A percentile compares a stretch with the other conserved stretches of the same genome.
These are phyloP conservation scores for Eupithecia inturbata DNA, from an alignment of 2,888 invertebrate species.

Conservation along the genomic window DNA sequence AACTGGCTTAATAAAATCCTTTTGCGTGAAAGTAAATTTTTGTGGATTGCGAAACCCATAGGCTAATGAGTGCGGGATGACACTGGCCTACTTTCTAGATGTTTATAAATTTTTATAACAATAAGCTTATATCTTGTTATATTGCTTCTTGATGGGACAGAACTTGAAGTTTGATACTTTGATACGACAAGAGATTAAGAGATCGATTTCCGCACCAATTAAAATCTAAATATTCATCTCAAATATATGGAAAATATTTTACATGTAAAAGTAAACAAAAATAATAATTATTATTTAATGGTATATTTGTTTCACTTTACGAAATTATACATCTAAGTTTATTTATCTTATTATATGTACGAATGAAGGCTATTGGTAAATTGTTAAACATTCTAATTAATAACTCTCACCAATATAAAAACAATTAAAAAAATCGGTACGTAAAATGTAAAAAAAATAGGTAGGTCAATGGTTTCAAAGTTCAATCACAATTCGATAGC, in stretches of 20 bases:
- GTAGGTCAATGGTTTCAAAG: neutral
- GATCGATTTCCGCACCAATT: conserved; percentile 1
- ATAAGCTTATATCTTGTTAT: no score
- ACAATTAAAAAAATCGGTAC: no score
- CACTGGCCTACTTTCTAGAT: no score
- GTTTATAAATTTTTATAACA: no score
- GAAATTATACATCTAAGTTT: no score
- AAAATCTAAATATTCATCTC: neutral
- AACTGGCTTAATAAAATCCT: conserved; percentile 54
- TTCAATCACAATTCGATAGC: conserved; percentile 11
- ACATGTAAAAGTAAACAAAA: neutral
- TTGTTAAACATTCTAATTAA: neutral
- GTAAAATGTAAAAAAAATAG: neutral
- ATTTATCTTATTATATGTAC: neutral
- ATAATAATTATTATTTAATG: neutral
- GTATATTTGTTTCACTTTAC: neutral
- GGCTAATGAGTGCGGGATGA: conserved; percentile 53
- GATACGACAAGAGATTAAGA: neutral
- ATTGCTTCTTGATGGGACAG: no score
- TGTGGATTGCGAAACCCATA: conserved; percentile 54
- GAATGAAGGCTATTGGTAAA: neutral
- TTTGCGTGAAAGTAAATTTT: conserved; percentile 57
- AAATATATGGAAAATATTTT: neutral
- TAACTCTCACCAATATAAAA: neutral
- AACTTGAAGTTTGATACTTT: conserved; percentile 18